Percentiles rank a stretch among this genome's conserved stretches.
phyloP scores from a whole-genome alignment of 2,888 invertebrate genomes.

The Malthinus flaveolus region DNA sequence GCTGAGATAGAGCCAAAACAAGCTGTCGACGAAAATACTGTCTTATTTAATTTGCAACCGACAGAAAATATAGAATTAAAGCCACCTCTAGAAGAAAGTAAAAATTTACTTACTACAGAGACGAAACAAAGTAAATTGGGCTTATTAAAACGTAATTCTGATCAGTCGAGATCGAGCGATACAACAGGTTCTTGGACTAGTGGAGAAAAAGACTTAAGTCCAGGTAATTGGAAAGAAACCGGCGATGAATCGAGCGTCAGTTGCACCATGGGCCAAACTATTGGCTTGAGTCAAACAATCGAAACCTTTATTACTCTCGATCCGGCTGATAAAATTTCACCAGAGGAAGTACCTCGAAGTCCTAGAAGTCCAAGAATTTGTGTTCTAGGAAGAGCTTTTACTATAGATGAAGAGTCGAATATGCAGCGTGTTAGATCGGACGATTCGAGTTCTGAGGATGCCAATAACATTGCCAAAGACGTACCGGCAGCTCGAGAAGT shows the following conservation, averaged over 20 bases:
- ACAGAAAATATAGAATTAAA: slow-evolving; percentile 20
- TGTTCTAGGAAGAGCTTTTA: slow-evolving; percentile 53
- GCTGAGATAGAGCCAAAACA: slow-evolving; percentile 12
- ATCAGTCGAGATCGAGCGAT: slow-evolving; percentile 78
- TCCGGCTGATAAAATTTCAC: slow-evolving; percentile 55
- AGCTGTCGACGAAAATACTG: slow-evolving; percentile 10
- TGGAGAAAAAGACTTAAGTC: slow-evolving; percentile 72
- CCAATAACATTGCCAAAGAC: slow-evolving; percentile 49
- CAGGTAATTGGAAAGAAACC: slow-evolving; percentile 63
- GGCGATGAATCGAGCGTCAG: slow-evolving; percentile 76
- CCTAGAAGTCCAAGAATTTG: slow-evolving; percentile 51
- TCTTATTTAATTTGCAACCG: slow-evolving; percentile 27
- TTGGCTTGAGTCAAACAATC: slow-evolving; percentile 77
- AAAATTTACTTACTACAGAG: slow-evolving; percentile 53
- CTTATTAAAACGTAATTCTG: slow-evolving; percentile 68
- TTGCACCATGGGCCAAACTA: slow-evolving; percentile 77
- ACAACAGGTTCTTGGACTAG: slow-evolving; percentile 77
- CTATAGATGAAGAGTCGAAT: slow-evolving; percentile 52
- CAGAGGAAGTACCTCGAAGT: slow-evolving; percentile 41
- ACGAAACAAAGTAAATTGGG: slow-evolving; percentile 58
- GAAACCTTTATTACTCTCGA: slow-evolving; percentile 65
- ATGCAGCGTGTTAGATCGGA: slow-evolving; percentile 42
- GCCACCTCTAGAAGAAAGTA: slow-evolving; percentile 29
- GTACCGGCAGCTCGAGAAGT: slow-evolving; percentile 45
- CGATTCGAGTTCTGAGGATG: slow-evolving; percentile 41